Evolutionary conservation across 2,797 vertebrate species (phyloP).

Genomic region (Staurois parvus): DNA sequence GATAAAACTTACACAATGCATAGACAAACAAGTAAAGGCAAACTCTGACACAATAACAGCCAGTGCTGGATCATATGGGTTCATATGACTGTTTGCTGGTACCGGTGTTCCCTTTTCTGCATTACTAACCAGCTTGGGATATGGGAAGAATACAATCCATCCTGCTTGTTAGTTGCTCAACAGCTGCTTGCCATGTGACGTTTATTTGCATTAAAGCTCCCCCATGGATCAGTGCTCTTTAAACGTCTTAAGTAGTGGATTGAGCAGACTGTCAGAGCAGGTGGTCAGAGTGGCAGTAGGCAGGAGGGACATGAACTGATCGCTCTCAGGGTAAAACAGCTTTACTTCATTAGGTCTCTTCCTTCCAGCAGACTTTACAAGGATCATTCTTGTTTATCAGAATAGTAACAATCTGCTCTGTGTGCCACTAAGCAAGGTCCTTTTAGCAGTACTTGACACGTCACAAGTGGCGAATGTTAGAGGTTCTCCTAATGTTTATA

Average conservation of each 20-base stretch:
- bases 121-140: background rate
- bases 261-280: conserved; percentile 20
- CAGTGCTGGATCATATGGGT: too few relatives aligned
- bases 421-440: background rate
- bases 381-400: background rate
- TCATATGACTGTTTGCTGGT: too few relatives aligned
- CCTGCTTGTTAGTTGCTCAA: background rate
- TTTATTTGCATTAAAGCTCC: conserved; percentile 16
- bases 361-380: background rate
- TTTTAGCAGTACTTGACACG: background rate
- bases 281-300: background rate
- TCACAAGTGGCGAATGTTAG: background rate
- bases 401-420: background rate
- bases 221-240: conserved; percentile 2
- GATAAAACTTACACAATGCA: too few relatives aligned
- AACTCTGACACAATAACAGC: too few relatives aligned
- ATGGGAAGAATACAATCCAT: background rate
- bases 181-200: background rate
- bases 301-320: conserved; percentile 14
- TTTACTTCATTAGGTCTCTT: background rate
- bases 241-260: conserved; percentile 16
- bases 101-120: too few relatives aligned
- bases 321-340: conserved; percentile 12
- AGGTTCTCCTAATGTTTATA: background rate
- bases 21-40: too few relatives aligned